Base-by-base conservation (phyloP, 2,888 invertebrate genomes). In the Willowsia nigromaculata region DNA sequence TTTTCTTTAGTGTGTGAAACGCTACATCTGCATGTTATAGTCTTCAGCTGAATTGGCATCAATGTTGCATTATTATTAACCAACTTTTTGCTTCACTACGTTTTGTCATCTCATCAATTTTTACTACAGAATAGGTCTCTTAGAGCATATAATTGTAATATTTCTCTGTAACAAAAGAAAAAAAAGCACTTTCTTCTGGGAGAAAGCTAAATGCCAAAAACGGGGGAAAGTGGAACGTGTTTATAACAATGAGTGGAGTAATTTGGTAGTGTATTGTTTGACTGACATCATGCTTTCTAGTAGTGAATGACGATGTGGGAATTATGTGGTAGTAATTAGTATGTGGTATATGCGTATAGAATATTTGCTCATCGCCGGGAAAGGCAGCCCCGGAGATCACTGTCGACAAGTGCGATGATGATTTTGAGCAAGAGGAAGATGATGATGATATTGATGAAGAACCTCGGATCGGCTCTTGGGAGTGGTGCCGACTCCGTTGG, bases 401-500 rank as follows among this genome's bases (percentile, higher is more conserved):
- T 47, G 81, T 89, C 71, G 80, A 81, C 81, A 80, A 71, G 53
- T 85, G 47, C 74, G 68, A 80, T 68, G 76, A 25, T 33, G 83
- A 82, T 27, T 47, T 65, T 59, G 85, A 78, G 62, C 50, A 78
- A 62, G 85, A 85, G n/a, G 85, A 30, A 15, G 85, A 89, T 43
- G 84, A 78, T 82, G 76, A 68, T 59, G 83, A 50, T n/a, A n/a
- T n/a, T n/a, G 81, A 71, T 71, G 88, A 88, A 40, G 89, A 85
- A 56, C 89, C 89, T 56, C 80, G 89, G 65, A 85, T 89, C 47
- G 89, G 89, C 80, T 89, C 89, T 22, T 85, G 74, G 85, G 68
- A 71, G 68, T 89, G 89, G 89, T 89, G 89, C 62, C 89, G 89
- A 89, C 71, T 84, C 71, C 89, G 78, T 47, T 40, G 59, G 56